Percentiles rank a stretch among this genome's conserved stretches.
Conservation (phyloP, 2,113 vertebrate genomes). For the Ciconia boyciana region DNA sequence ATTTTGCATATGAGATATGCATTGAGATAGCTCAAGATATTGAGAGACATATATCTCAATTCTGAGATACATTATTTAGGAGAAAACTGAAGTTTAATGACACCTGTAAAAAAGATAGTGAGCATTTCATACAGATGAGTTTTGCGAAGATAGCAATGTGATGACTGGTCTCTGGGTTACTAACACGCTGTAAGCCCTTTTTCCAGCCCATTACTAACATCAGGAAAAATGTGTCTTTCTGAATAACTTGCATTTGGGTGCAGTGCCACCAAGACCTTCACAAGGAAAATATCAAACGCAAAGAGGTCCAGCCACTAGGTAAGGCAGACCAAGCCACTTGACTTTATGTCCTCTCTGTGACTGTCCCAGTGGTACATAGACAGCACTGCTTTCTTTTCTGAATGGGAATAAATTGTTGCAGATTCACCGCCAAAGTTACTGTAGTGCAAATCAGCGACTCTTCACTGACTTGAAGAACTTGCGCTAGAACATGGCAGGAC, state of each 20-base stretch:
- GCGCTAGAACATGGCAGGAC: background rate
- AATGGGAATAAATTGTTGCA: background rate
- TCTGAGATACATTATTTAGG: background rate
- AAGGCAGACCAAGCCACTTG: background rate
- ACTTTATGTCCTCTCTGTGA: background rate
- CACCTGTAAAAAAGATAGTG: background rate
- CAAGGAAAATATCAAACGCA: background rate
- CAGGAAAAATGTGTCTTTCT: slow-evolving; percentile 27
- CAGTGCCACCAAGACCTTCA: background rate
- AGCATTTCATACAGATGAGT: background rate
- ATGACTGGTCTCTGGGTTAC: background rate
- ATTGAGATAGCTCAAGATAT: background rate
- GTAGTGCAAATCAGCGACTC: background rate
- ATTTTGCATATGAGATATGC: background rate
- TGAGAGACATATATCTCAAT: background rate
- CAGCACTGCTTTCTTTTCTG: background rate
- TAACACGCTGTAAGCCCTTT: background rate
- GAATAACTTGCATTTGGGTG: background rate
- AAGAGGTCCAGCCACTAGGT: background rate
- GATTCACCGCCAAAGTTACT: background rate
- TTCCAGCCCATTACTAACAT: background rate
- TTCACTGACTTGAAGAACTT: background rate
- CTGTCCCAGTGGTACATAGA: background rate
- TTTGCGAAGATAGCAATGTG: background rate
- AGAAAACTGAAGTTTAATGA: background rate